Conservation (phyloP, 2,888 invertebrate species). For the Tenodera sinensis region DNA sequence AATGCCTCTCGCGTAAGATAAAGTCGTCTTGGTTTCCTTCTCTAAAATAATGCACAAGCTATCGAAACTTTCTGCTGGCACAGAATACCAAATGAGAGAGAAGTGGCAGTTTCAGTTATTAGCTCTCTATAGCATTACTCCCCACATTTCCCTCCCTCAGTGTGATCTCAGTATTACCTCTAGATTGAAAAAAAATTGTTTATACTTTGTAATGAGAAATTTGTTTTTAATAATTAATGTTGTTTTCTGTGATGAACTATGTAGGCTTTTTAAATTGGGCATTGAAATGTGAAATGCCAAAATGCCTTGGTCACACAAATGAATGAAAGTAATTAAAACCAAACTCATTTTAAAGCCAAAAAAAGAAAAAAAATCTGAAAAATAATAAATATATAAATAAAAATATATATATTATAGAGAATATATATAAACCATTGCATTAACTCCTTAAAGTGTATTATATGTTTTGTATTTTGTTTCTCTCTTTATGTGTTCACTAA, state of each 20-base stretch:
- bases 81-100: not conserved
- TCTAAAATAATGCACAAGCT: not conserved
- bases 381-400: not conserved
- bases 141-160: not conserved
- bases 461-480: not conserved
- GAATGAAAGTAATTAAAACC: not conserved
- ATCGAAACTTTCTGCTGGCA: not conserved
- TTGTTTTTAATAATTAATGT: constrained; percentile 7
- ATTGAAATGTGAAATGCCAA: not conserved
- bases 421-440: not conserved
- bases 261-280: not conserved
- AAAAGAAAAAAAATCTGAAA: not conserved
- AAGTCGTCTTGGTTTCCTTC: not conserved
- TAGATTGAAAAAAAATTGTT: constrained; percentile 6
- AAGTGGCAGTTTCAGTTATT: not conserved
- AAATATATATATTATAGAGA: not conserved
- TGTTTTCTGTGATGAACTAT: not conserved
- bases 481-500: not conserved
- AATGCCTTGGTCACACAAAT: constrained; percentile 13
- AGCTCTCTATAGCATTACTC: constrained; percentile 2
- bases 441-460: not conserved
- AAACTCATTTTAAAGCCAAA: not conserved
- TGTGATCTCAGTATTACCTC: constrained; percentile 17
- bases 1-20: not conserved
- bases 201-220: constrained; percentile 14